A percentile compares a stretch with the other conserved stretches of the same genome.
Evolutionary conservation across 2,888 invertebrate genomes (phyloP).

Genomic region (Trichogramma evanescens): DNA sequence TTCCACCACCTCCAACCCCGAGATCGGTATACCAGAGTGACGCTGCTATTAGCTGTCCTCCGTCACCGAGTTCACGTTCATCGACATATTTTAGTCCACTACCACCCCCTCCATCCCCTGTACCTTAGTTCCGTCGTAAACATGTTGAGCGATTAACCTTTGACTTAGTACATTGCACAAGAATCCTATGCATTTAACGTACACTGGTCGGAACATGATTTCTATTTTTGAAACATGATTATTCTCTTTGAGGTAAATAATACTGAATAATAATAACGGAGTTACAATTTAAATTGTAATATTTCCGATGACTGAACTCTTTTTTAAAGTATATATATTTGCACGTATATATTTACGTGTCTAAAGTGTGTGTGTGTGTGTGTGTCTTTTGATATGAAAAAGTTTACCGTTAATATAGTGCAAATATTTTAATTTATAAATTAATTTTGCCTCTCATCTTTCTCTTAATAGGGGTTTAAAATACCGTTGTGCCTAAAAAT

Average conservation of each 20-base stretch:
- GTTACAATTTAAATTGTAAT: no score
- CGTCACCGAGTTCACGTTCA: slow-evolving; percentile 63
- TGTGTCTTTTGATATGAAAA: no score
- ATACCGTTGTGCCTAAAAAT: slow-evolving; percentile 24
- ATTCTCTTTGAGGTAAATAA: background rate
- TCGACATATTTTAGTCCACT: slow-evolving; percentile 73
- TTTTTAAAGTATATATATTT: background rate
- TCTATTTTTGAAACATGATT: background rate
- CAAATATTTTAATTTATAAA: slow-evolving; percentile 27
- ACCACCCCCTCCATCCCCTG: slow-evolving; percentile 81
- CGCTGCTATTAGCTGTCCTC: slow-evolving; percentile 58
- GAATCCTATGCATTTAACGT: background rate
- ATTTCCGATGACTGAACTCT: background rate
- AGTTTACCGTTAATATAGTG: slow-evolving; percentile 23
- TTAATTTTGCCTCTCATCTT: slow-evolving; percentile 21
- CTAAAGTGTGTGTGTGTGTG: no score
- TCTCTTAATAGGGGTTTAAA: background rate
- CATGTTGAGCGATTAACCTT: no score
- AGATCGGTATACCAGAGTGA: slow-evolving; percentile 70
- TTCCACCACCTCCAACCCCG: slow-evolving; percentile 72
- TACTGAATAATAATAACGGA: background rate
- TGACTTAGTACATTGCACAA: no score
- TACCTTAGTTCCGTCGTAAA: slow-evolving; percentile 9
- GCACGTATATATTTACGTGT: background rate
- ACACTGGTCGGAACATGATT: background rate